Evolutionary conservation across 2,888 invertebrate genomes (phyloP), one percentile per base, ranked within the genome.

Genomic region (Bombylius discolor): DNA sequence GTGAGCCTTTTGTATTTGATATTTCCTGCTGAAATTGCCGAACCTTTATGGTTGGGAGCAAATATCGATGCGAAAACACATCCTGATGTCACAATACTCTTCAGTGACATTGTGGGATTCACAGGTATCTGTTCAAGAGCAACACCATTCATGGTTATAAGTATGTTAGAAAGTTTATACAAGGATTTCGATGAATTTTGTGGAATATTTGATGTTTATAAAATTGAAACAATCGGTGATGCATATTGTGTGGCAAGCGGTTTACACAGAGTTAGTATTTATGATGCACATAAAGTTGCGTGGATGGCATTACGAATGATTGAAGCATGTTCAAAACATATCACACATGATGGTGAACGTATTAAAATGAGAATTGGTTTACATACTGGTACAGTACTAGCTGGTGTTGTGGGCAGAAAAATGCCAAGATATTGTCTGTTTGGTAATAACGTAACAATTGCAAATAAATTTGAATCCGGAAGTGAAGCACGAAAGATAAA

Each of bases 261-360:
- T 0, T 77, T 96, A 8, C 95, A 95, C 72, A 84, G 87, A 61
- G 83, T 83, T 64, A 91, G 89, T 52, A 80, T 81, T 46, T 91
- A 89, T 56, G 95, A 96, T 70, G 94, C 95, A 31, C 89, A 91
- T 62, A 93, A 94, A 75, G 93, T 94, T 47, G 91, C 93, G 4
- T 95, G 94, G 94, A 96, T 96, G 95, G 91, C 90, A 1, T 72
- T 95, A 62, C 87, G 88, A 68, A 96, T 96, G 95, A 90, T 95
- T 56, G 85, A 89, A 64, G 89, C 89, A 0, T 94, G 95, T 67
- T 82, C 86, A 3, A 81, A 84, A 63, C 93, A 94, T 71, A 82
- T 85, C 59, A 91, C 95, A 1, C 95, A 93, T 65, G 89, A 94
- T 68, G 94, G 94, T 4, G 85, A 92, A 70, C 90, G 90, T 52